Base-by-base conservation (phyloP, 2,797 vertebrate genomes). In the Steatocranus sp. region DNA sequence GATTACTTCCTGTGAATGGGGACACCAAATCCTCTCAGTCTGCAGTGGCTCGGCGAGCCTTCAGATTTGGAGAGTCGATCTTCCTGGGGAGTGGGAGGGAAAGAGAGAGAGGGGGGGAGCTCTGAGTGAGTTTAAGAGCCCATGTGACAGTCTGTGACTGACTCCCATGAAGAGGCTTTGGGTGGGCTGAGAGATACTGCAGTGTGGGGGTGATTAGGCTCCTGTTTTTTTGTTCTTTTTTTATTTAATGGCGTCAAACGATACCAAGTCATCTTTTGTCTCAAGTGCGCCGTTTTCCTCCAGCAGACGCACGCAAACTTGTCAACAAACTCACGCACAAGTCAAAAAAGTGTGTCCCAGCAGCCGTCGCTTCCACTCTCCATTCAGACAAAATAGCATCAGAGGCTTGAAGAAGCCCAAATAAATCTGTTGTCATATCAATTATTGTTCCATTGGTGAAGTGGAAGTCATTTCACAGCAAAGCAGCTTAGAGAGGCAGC, bases 341-440 rank as follows among this genome's bases (percentile, higher is more conserved):
- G 50, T 43, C 51, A 46, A n/a, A 43, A 61, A 84, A 78, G 79
- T 82, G 79, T 83, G 81, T 61, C 20, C 70, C 6, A 25, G 58
- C 53, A 83, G 53, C 84, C 89, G 15, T 56, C 30, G 38, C 85
- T 84, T 89, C 77, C 86, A 80, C 88, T 87, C 82, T 48, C 75
- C 84, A 56, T 87, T 88, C 81, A 81, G 4, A 83, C 76, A 73
- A 83, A 93, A 88, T 79, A 74, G 87, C 89, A 81, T 88, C 78
- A 53, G 82, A 80, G 84, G 86, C 85, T 85, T 81, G 84, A 88
- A 89, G 83, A 85, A 86, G 88, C 83, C 91, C 85, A 91, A 94
- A 94, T 95, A 95, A 96, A 94, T 94, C 94, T 94, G 91, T 95
- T 96, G 95, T 96, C 95, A 95, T 93, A 94, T 96, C 94, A 95